phyloP scores from a whole-genome alignment of 2,888 invertebrate species.

The Rhamnusium bicolor region DNA sequence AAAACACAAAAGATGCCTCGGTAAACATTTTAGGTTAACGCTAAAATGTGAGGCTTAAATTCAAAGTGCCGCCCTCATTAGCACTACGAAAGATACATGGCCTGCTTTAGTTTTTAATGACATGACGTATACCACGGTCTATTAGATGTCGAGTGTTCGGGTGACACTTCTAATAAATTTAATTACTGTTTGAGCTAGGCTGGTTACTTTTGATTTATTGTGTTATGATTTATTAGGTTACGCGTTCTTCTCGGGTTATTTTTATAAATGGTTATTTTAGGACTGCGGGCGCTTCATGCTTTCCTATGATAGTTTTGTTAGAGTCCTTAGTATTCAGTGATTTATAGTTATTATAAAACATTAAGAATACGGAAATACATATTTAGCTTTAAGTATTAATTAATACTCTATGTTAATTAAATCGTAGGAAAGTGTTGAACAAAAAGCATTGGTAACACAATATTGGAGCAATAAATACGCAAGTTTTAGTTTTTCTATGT shows the following conservation, averaged over 20 bases:
- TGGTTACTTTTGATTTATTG: constrained; percentile 55
- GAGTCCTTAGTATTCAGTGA: not conserved
- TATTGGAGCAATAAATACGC: too few species aligned
- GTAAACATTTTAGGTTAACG: constrained; percentile 40
- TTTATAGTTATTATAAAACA: not conserved
- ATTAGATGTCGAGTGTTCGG: constrained; percentile 56
- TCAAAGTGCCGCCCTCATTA: constrained; percentile 62
- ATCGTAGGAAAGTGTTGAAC: not conserved
- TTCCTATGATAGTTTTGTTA: not conserved
- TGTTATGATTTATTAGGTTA: constrained; percentile 55
- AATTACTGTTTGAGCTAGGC: constrained; percentile 57
- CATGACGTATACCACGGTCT: constrained; percentile 60
- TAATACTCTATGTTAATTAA: not conserved
- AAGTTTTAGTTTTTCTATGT: too few species aligned
- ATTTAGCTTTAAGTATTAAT: not conserved
- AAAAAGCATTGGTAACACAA: too few species aligned
- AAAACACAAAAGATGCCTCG: constrained; percentile 37
- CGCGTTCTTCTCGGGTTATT: constrained; percentile 43
- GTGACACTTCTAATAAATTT: constrained; percentile 61
- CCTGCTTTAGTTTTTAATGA: constrained; percentile 59
- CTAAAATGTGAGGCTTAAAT: constrained; percentile 45
- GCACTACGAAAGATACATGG: constrained; percentile 58
- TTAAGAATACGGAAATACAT: too few species aligned
- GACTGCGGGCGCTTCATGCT: constrained; percentile 1
- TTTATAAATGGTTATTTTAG: constrained; percentile 54